Base-by-base conservation (phyloP, 2,113 vertebrate species). In the Xyrauchen texanus region DNA sequence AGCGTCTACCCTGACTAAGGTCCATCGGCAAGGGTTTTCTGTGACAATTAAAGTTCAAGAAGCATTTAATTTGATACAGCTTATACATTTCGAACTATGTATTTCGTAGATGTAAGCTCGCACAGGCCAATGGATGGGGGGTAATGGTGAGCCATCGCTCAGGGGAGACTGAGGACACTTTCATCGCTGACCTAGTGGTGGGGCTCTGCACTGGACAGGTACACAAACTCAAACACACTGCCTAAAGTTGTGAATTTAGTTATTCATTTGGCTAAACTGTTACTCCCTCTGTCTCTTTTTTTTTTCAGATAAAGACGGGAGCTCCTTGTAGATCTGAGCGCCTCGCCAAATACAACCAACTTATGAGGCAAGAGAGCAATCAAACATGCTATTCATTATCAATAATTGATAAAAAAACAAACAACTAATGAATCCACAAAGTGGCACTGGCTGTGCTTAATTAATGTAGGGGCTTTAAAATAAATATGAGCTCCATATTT, bases 311-410 rank as follows among this genome's bases (percentile, higher is more conserved):
- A 87, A 95, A 95, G 90, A 95, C 95, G 52, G 95, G 95, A 4
- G 95, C 95, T 80, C 95, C 95, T 0, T 95, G 95, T 87, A 92
- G 95, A 86, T 95, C 95, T 67, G 95, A 95, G 88, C 94, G 95
- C 68, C 89, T 95, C 91, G 94, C 94, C 76, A 95, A 95, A 84
- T 95, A 95, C 88, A 95, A 95, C 88, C 95, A 95, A 84, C 90
- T 95, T 70, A 95, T 95, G 94, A 95, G 95, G 95, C 95, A 82
- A 94, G 92, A 16, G 47, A 6, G 45, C 10, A 51, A 42, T 58
- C 44, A 57, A 47, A 42, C 55, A 57, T 57, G 7, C 55, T 60
- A 64, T 3, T 71, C 21, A n/a, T 5, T 16, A 68, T 3, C 4
- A 57, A 12, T 76, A 13, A 10, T 51, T 49, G 45, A 44, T 51